A percentile compares a stretch with the other conserved stretches of the same genome.
phyloP scores from a whole-genome alignment of 92 coral and sea anemone genomes.

The Virgularia gustaviana region DNA sequence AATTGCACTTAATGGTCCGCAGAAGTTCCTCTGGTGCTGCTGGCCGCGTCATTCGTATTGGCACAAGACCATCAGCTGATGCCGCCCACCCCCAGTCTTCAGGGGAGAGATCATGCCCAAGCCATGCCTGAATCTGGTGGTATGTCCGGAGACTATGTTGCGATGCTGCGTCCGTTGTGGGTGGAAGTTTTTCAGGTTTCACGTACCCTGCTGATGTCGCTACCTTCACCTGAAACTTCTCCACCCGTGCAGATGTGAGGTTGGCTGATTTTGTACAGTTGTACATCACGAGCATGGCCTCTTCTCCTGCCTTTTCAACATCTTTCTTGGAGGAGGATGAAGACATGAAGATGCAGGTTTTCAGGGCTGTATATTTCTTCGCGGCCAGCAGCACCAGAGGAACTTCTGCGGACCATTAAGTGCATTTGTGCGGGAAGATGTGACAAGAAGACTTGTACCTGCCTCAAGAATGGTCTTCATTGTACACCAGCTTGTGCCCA shows the following conservation, averaged over 20 bases:
- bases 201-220: slow-evolving; percentile 39
- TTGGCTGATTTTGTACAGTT: neutral
- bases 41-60: slow-evolving; percentile 29
- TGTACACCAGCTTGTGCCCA: slow-evolving; percentile 42
- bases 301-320: slow-evolving; percentile 35
- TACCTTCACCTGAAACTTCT: slow-evolving; percentile 44
- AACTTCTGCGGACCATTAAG: neutral
- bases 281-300: slow-evolving; percentile 37
- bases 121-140: slow-evolving; percentile 51
- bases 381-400: slow-evolving; percentile 4
- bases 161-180: slow-evolving; percentile 42
- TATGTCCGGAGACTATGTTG: slow-evolving; percentile 38
- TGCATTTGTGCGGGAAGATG: slow-evolving; percentile 36
- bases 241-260: slow-evolving; percentile 29
- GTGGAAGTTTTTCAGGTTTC: slow-evolving; percentile 45
- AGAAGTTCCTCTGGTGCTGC: neutral
- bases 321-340: slow-evolving; percentile 4
- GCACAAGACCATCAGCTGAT: slow-evolving; percentile 29
- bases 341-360: slow-evolving; percentile 11
- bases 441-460: slow-evolving; percentile 20
- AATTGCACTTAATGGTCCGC: too few relatives aligned
- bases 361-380: slow-evolving; percentile 38
- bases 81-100: slow-evolving; percentile 43
- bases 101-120: slow-evolving; percentile 43
- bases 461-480: slow-evolving; percentile 39